Evolutionary conservation across 2,797 vertebrate genomes (phyloP).

Genomic region (Danio jaintianensis): DNA sequence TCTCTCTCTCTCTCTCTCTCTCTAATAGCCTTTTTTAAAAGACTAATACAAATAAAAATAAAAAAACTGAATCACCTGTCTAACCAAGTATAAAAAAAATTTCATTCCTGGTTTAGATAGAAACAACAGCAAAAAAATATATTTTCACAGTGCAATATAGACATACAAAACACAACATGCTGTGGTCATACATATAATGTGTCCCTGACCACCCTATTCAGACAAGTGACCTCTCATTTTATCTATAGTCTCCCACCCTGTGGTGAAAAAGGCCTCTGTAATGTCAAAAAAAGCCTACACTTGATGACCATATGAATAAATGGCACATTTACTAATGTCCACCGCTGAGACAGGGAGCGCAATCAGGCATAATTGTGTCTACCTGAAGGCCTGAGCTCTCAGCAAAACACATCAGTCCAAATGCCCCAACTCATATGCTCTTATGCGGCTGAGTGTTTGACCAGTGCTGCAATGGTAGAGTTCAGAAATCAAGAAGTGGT

Average conservation of each 20-base stretch:
- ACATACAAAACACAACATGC: slow-evolving; percentile 16
- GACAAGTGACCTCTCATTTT: slow-evolving; percentile 70
- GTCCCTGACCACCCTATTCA: slow-evolving; percentile 62
- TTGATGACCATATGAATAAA: slow-evolving; percentile 80
- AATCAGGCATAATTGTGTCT: slow-evolving; percentile 84
- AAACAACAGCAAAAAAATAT: not conserved
- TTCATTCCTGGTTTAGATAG: not conserved
- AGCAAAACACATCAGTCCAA: slow-evolving; percentile 77
- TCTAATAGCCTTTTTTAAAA: too few species aligned
- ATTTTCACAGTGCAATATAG: not conserved
- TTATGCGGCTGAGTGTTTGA: slow-evolving; percentile 78
- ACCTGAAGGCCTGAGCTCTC: slow-evolving; percentile 61
- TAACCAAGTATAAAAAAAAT: not conserved
- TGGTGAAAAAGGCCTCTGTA: slow-evolving; percentile 77
- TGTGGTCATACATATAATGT: slow-evolving; percentile 53
- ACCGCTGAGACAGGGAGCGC: slow-evolving; percentile 78
- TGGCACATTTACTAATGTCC: slow-evolving; percentile 79
- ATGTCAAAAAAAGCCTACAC: slow-evolving; percentile 78
- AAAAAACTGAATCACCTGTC: not conserved
- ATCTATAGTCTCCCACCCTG: slow-evolving; percentile 66
- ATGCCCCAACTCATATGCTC: slow-evolving; percentile 79
- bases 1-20: too few species aligned
- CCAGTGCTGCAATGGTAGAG: slow-evolving; percentile 79
- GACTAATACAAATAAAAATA: too few species aligned
- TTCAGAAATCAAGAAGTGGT: slow-evolving; percentile 71